These are phyloP conservation scores for Syngnathus typhle DNA, from an alignment of 2,113 vertebrate species.

Conservation along the genomic window DNA sequence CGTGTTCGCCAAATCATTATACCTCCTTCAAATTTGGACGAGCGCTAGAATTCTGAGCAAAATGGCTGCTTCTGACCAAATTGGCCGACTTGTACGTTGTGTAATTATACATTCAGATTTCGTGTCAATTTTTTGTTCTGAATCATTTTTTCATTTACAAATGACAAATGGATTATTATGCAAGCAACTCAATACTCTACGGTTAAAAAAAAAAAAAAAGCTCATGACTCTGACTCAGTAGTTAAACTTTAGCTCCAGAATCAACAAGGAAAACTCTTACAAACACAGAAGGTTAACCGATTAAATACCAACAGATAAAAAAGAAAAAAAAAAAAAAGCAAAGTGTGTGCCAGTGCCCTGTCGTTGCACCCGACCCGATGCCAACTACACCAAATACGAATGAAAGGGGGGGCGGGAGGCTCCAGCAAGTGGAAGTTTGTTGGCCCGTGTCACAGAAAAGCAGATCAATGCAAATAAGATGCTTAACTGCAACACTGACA, in stretches of 20 bases:
- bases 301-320: background rate
- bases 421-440: background rate
- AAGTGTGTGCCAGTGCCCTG: background rate
- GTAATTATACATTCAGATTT: too few species aligned
- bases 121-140: too few species aligned
- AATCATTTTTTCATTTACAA: too few species aligned
- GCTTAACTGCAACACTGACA: background rate
- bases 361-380: background rate
- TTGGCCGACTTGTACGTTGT: too few species aligned
- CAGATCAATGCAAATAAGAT: slow-evolving; percentile 10
- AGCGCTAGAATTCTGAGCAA: too few species aligned
- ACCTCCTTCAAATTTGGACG: too few species aligned
- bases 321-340: background rate
- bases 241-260: slow-evolving; percentile 4
- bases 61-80: too few species aligned
- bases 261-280: background rate
- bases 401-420: background rate
- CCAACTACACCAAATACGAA: background rate
- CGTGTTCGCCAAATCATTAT: too few species aligned
- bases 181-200: too few species aligned
- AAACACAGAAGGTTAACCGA: background rate
- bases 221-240: background rate
- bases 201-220: background rate
- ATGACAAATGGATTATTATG: too few species aligned
- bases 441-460: background rate